Base-by-base conservation (phyloP, 2,888 invertebrate genomes). In the Drosophila peninsularis region DNA sequence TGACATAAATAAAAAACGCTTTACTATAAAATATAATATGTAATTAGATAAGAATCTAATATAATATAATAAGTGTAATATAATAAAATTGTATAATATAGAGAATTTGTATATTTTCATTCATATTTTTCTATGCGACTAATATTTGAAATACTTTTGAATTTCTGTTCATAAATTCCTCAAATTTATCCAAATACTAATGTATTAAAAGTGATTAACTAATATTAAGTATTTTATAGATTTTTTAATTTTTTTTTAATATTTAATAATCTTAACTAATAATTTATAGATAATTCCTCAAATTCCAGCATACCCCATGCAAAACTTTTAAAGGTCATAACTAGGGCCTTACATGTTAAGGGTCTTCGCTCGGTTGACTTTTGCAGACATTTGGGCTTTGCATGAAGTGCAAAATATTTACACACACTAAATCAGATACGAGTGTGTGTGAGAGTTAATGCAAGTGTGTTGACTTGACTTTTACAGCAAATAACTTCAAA, bases 391-490 rank as follows among this genome's bases (percentile, higher is more conserved):
- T 65, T 55, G 54, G 50, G 62, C 55, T 52, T 62, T 37, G 52
- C 69, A 66, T 71, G 66, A 66, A 75, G 75, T 84, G 85, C 80
- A 84, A 87, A 79, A 89, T 89, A 87, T 89, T 84, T 87, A 81
- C 85, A 85, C 89, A 87, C 73, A 81, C 82, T 85, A 79, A 87
- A 85, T 89, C 89, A 79, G 87, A 57, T 72, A n/a, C n/a, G 24
- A 63, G 37, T 14, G 41, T 42, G 34, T 34, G 21, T 52, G 49
- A 2, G 30, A 0, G 30, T 30, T 10, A 30, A 10, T 39, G 24
- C 21, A 45, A 68, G 50, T 72, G 53, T 34, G n/a, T 42, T 13
- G 11, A 60, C 56, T 69, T 53, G 53, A 14, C 47, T n/a, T 21
- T 30, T 42, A 14, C 42, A 37, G 37, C 32, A 24, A 45, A 34